phyloP scores from a whole-genome alignment of 2,113 vertebrate genomes.

The Anarhynchus alexandrinus region DNA sequence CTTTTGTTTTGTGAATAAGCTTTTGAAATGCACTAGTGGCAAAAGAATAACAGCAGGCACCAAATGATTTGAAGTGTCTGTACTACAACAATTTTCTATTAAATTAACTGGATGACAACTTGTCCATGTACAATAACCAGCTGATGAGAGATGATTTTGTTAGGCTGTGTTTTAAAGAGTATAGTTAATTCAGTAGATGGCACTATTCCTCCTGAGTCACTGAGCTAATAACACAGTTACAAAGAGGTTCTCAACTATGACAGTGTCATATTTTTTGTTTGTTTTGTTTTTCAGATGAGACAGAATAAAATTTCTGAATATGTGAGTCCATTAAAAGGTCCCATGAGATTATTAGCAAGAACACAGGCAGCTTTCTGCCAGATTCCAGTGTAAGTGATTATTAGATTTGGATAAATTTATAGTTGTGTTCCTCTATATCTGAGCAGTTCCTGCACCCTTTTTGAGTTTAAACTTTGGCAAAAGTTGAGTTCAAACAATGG shows the following conservation, averaged over 20 bases:
- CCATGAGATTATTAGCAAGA: background rate
- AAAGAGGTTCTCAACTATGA: background rate
- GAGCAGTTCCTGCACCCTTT: background rate
- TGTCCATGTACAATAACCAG: background rate
- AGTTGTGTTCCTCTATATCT: background rate
- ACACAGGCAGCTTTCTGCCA: background rate
- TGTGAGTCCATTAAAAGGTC: background rate
- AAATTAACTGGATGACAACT: background rate
- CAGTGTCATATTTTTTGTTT: background rate
- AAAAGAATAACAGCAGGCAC: background rate
- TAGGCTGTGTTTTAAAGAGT: background rate
- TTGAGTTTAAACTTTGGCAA: background rate
- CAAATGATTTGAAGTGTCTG: background rate
- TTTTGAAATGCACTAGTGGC: background rate
- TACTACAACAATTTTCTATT: background rate
- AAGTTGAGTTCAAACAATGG: background rate
- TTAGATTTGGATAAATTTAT: background rate
- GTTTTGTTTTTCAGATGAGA: background rate
- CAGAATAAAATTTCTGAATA: background rate
- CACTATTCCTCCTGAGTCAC: conserved; percentile 44
- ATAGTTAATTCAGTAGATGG: conserved; percentile 43
- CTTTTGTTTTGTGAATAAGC: background rate
- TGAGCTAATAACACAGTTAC: background rate
- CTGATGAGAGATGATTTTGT: background rate
- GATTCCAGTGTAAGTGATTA: background rate